Evolutionary conservation across 2,888 invertebrate species (phyloP).

Genomic region (Drosophila seclusa): DNA sequence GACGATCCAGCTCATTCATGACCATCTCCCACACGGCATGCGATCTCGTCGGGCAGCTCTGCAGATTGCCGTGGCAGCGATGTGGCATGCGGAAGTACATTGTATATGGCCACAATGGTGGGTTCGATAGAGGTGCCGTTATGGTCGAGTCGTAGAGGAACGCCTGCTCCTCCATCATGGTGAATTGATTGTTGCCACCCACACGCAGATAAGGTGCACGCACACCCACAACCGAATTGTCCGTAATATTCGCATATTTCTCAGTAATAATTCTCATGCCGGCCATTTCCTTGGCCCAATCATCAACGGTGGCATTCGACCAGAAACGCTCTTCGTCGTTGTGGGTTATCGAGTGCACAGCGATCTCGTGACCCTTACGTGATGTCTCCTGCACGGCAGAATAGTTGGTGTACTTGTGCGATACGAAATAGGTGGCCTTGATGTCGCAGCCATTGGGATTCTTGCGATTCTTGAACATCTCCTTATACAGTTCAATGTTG

Average conservation of each 20-base stretch:
- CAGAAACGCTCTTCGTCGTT: constrained; percentile 96
- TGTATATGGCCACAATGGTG: constrained; percentile 98
- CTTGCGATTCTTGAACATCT: constrained; percentile 95
- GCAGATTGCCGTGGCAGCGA: constrained; percentile 95
- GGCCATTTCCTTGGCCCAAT: constrained; percentile 98
- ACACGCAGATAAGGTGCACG: constrained; percentile 95
- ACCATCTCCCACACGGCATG: constrained; percentile 99
- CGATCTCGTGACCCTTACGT: constrained; percentile 96
- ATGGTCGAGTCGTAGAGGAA: constrained; percentile 98
- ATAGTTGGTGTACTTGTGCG: constrained; percentile 97
- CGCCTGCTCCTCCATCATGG: constrained; percentile 98
- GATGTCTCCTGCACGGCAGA: constrained; percentile 96
- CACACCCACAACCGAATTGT: constrained; percentile 96
- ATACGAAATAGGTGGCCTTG: constrained; percentile 95
- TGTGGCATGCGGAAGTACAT: constrained; percentile 99
- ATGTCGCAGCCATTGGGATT: constrained; percentile 97
- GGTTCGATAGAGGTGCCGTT: constrained; percentile 95
- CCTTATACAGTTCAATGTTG: constrained; percentile 96
- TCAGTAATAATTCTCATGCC: constrained; percentile 96
- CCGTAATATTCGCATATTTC: constrained; percentile 94
- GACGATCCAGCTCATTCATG: constrained; percentile 96
- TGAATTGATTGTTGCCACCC: constrained; percentile 98
- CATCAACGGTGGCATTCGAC: constrained; percentile 96
- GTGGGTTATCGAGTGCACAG: constrained; percentile 97
- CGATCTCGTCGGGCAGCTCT: constrained; percentile 95